phyloP scores from a whole-genome alignment of 2,113 vertebrate genomes.

The Neolamprologus brichardi region DNA sequence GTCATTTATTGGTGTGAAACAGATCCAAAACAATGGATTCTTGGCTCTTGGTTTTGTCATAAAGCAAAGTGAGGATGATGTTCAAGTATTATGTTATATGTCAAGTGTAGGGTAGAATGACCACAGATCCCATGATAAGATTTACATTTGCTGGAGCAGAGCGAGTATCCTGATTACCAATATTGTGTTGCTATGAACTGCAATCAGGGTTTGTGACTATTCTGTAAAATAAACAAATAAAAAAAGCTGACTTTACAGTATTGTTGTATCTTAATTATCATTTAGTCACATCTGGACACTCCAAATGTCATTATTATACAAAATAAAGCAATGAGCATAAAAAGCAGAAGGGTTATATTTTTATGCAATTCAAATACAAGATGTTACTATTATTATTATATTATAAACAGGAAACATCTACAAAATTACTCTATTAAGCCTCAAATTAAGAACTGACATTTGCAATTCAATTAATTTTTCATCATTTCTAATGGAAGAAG shows the following conservation, averaged over 20 bases:
- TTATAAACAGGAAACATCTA: neutral
- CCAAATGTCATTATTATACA: neutral
- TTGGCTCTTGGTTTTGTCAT: neutral
- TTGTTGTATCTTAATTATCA: neutral
- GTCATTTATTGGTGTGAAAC: neutral
- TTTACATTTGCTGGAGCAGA: neutral
- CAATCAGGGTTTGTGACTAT: neutral
- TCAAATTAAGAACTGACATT: neutral
- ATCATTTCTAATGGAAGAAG: neutral
- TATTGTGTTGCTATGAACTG: neutral
- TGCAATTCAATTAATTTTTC: neutral
- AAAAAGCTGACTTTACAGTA: neutral
- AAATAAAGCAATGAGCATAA: neutral
- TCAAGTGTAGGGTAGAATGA: neutral
- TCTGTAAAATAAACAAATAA: neutral
- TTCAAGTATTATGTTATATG: neutral
- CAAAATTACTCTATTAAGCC: neutral
- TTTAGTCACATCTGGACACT: neutral
- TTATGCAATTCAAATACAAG: neutral
- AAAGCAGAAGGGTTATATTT: neutral
- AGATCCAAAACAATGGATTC: neutral
- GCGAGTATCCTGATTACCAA: neutral
- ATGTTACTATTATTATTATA: too few species aligned
- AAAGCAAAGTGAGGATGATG: neutral
- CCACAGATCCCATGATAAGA: neutral